Evolutionary conservation across 2,888 invertebrate genomes (phyloP), one percentile per base, ranked within the genome.

Genomic region (Drosophila planitibia): DNA sequence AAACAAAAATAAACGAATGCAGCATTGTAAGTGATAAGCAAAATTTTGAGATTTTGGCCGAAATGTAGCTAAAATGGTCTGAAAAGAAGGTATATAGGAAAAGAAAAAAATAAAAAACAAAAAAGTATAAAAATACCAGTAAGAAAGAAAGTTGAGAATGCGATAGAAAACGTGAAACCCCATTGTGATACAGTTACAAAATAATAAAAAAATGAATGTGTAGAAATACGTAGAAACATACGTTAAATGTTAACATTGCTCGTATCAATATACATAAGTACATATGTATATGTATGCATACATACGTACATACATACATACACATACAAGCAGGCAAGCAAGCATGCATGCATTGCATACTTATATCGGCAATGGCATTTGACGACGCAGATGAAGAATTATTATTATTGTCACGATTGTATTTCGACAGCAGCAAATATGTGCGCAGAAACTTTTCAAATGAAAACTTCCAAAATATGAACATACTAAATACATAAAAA

Each of bases 141-240:
- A n/a, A 41, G 49, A 30, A 61, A 28, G 53, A 55, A 55, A 55
- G 32, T 53, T 39, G 60, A 70, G 70, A 63, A 64, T 37, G 61
- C 41, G 35, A 44, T 14, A 52, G 32, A 74, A 39, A 57, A 69
- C 30, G 70, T 32, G 70, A 60, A 76, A 79, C 68, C 78, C 77
- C 64, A 79, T 79, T 79, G 78, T 79, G 78, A 79, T 79, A 79
- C 78, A 81, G 76, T 76, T 81, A 81, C 81, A 76, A 71, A 80
- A 75, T 76, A 71, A 78, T 71, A 80, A 59, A 59, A 59, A 55
- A 61, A 47, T 61, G 70, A 71, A 71, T 79, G 79, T 74, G 75
- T 77, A 79, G 79, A 66, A 74, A 74, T 64, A 75, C 78, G 69
- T 74, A 71, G 73, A 81, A 44, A 79, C 79, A 78, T 70, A 82